Base-by-base conservation (phyloP, 2,113 vertebrate species). In the Hippocampus barbouri region DNA sequence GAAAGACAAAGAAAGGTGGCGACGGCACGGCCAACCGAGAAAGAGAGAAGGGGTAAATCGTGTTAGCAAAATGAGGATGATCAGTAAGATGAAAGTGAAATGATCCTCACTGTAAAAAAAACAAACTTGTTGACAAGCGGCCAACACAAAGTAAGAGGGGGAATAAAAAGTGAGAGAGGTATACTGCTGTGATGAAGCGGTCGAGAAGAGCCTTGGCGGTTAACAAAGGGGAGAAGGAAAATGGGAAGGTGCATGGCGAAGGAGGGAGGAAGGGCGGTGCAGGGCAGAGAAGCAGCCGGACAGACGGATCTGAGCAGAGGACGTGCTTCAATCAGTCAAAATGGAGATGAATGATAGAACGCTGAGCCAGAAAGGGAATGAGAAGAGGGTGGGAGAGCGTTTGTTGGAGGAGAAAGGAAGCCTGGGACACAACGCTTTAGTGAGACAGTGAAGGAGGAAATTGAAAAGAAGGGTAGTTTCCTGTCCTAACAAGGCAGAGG, bases 1-100 rank as follows among this genome's bases (percentile, higher is more conserved):
- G 81, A 80, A 80, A 85, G 85, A 85, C 85, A 89, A 85, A 89
- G 86, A 83, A 82, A 88, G 86, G 88, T 88, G 81, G 85, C 89
- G 90, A 88, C 88, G 87, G 80, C 70, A 70, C 70, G 70, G 77
- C 80, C 70, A 67, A 66, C 85, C 72, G 30, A 77, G 70, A 68
- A 87, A 85, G 83, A 87, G 75, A 83, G 81, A 84, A 30, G 41
- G 23, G 23, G 15, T 49, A 43, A 66, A 47, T 43, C 8, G 65
- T 34, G 25, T 60, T 60, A 30, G 30, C 57, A 47, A 27, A 66
- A 23, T 27, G 12, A 7, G 11, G 7, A 66, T 16, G 14, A 27
- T 66, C 41, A 23, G 40, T 25, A 45, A 25, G 41, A 45, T 25
- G 45, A 45, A 66, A 27, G 14, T 5, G 0, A 3, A 34, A 65